Evolutionary conservation across 2,888 invertebrate genomes (phyloP).

Genomic region (Trissolcus brochymenae): DNA sequence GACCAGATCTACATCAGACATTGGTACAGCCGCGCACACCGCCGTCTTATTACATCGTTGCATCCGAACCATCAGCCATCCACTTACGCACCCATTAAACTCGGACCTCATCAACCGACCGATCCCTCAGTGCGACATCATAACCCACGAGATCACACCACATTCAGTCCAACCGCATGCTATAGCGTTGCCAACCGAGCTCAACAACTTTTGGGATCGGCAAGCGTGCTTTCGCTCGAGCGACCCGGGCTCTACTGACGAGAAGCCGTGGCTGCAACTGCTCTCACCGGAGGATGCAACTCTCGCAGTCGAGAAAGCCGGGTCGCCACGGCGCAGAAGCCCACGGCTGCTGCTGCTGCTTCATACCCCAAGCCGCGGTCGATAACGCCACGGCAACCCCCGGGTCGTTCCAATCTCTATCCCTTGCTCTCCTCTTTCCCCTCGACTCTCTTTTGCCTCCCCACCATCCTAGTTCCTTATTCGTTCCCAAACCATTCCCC

Average conservation of each 20-base stretch:
- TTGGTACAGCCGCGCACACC: slow-evolving; percentile 38
- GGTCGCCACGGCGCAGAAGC: slow-evolving; percentile 58
- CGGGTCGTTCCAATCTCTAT: slow-evolving; percentile 57
- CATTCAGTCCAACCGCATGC: too few species aligned
- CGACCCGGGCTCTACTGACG: slow-evolving; percentile 56
- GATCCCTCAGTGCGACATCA: background rate
- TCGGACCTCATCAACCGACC: too few species aligned
- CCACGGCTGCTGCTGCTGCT: slow-evolving; percentile 43
- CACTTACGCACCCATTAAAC: too few species aligned
- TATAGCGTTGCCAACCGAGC: too few species aligned
- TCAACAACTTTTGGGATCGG: background rate
- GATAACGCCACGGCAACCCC: slow-evolving; percentile 61
- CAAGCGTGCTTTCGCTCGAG: slow-evolving; percentile 45
- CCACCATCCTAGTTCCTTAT: slow-evolving; percentile 10
- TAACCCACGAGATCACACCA: background rate
- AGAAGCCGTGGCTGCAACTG: slow-evolving; percentile 49
- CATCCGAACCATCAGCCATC: too few species aligned
- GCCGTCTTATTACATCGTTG: slow-evolving; percentile 21
- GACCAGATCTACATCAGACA: slow-evolving; percentile 59
- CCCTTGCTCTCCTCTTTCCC: slow-evolving; percentile 32
- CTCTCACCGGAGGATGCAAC: slow-evolving; percentile 51
- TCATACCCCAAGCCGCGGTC: slow-evolving; percentile 54
- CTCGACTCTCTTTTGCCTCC: slow-evolving; percentile 22
- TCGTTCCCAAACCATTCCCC: background rate
- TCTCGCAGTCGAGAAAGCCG: slow-evolving; percentile 56